Evolutionary conservation across 2,797 vertebrate genomes (phyloP).

Genomic region (Antennarius maculatus): DNA sequence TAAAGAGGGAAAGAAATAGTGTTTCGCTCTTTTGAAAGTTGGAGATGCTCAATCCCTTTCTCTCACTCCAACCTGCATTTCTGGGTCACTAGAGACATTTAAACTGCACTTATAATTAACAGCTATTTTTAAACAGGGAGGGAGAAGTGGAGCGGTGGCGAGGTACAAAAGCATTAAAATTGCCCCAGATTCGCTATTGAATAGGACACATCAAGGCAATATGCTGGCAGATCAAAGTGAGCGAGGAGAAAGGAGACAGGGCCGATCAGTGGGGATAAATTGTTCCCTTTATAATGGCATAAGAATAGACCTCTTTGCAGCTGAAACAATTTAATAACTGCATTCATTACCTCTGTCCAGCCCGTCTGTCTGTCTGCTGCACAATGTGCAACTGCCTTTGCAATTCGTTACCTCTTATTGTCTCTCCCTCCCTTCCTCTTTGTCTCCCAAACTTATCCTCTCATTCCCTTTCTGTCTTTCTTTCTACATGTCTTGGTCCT

Average conservation of each 20-base stretch:
- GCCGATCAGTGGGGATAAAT: slow-evolving; percentile 99
- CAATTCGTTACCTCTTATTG: slow-evolving; percentile 65
- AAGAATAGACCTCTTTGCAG: slow-evolving; percentile 99
- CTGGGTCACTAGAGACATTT: slow-evolving; percentile 99
- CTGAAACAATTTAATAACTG: slow-evolving; percentile 99
- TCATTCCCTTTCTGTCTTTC: slow-evolving; percentile 45
- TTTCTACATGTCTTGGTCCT: slow-evolving; percentile 32
- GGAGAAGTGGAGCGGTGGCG: slow-evolving; percentile 99
- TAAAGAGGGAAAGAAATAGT: slow-evolving; percentile 68
- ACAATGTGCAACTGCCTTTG: slow-evolving; percentile 69
- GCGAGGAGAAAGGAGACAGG: slow-evolving; percentile 94
- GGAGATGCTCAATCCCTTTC: slow-evolving; percentile 89
- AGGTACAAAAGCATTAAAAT: slow-evolving; percentile 99
- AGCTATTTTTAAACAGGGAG: slow-evolving; percentile 99
- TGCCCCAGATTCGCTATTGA: slow-evolving; percentile 99
- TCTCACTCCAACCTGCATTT: slow-evolving; percentile 98
- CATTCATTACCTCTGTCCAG: slow-evolving; percentile 97
- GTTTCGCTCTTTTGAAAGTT: slow-evolving; percentile 84
- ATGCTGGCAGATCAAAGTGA: slow-evolving; percentile 99
- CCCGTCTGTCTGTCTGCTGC: slow-evolving; percentile 78
- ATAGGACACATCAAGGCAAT: slow-evolving; percentile 99
- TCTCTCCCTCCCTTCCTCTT: slow-evolving; percentile 81
- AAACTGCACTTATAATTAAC: slow-evolving; percentile 99
- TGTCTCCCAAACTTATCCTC: slow-evolving; percentile 73
- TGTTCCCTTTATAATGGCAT: slow-evolving; percentile 99